Evolutionary conservation across 2,797 vertebrate species (phyloP).

Genomic region (Malacoraja senta): DNA sequence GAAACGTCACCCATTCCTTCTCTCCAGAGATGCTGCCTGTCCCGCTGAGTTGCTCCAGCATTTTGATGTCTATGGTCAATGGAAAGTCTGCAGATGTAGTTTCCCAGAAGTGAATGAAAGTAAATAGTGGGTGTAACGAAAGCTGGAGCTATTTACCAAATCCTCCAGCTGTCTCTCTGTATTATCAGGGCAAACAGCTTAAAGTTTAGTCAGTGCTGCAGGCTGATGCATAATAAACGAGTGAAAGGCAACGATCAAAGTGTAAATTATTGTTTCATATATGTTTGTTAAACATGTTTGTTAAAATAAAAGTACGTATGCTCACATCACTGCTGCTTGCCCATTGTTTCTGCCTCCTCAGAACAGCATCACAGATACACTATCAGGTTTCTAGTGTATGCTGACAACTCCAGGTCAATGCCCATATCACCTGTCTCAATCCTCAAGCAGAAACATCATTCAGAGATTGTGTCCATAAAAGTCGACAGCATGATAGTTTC

Average conservation of each 20-base stretch:
- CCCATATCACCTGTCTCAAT: background rate
- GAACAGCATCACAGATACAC: background rate
- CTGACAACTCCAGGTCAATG: background rate
- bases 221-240: background rate
- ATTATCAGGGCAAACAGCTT: background rate
- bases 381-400: background rate
- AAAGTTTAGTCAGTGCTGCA: background rate
- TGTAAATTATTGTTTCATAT: background rate
- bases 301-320: background rate
- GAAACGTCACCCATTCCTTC: too few relatives aligned
- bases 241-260: background rate
- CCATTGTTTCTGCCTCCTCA: background rate
- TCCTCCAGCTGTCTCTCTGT: background rate
- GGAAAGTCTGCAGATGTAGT: background rate
- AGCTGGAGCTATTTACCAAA: background rate
- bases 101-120: background rate
- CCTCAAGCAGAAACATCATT: background rate
- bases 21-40: too few relatives aligned
- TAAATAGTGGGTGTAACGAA: background rate
- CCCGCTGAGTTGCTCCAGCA: too few relatives aligned
- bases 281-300: background rate
- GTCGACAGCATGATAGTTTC: background rate
- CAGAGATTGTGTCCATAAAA: background rate
- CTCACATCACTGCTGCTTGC: background rate
- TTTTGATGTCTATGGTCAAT: background rate